phyloP scores from a whole-genome alignment of 2,113 vertebrate genomes.

The Empidonax alnorum region DNA sequence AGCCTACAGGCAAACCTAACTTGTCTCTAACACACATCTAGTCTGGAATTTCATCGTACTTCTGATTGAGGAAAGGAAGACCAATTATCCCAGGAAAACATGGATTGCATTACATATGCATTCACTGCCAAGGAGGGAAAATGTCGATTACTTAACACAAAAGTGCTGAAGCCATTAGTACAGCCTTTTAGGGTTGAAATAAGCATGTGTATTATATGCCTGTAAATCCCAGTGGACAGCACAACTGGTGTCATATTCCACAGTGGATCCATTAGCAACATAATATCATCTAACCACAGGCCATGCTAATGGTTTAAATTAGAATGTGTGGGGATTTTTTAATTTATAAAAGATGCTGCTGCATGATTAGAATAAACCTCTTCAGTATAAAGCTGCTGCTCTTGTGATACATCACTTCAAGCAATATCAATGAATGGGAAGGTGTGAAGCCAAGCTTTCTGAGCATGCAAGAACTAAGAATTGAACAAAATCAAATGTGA shows the following conservation, averaged over 20 bases:
- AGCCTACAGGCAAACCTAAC: background rate
- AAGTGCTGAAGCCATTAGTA: constrained; percentile 83
- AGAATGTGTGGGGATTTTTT: constrained; percentile 55
- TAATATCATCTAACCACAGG: constrained; percentile 76
- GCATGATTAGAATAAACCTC: constrained; percentile 32
- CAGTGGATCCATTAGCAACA: constrained; percentile 79
- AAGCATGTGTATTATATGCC: constrained; percentile 77
- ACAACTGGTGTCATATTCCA: constrained; percentile 80
- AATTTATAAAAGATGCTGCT: background rate
- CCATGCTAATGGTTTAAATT: constrained; percentile 79
- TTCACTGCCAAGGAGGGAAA: constrained; percentile 59
- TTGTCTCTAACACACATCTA: constrained; percentile 42
- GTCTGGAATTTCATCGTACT: constrained; percentile 67
- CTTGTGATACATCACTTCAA: background rate
- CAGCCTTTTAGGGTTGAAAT: constrained; percentile 77
- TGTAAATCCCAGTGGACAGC: constrained; percentile 70
- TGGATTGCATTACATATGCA: constrained; percentile 72
- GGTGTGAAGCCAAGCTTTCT: background rate
- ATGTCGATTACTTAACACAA: constrained; percentile 78
- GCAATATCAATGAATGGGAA: background rate
- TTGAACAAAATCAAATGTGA: background rate
- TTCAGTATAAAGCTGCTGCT: constrained; percentile 40
- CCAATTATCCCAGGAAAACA: constrained; percentile 77
- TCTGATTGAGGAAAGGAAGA: constrained; percentile 66
- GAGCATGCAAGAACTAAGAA: background rate